Base-by-base conservation (phyloP, 2,888 invertebrate species). In the Dolichopus griseipennis region DNA sequence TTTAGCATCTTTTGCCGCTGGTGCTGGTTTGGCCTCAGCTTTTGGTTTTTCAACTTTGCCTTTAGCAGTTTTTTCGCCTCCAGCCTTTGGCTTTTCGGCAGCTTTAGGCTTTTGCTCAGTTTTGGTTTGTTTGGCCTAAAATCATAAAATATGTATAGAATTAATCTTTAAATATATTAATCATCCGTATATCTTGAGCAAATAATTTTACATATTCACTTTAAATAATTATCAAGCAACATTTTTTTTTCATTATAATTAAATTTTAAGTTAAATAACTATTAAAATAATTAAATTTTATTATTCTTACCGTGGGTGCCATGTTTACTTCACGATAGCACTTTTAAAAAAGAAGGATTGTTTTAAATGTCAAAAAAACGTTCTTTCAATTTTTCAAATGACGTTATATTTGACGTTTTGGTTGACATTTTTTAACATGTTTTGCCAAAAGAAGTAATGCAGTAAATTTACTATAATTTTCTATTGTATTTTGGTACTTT, bases 251-350 rank as follows among this genome's bases (percentile, higher is more conserved):
- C 3, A 5, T 27, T 27, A 27, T 27, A 27, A 27, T 27, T 27
- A 27, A 27, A 27, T 4, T 27, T 27, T 27, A 27, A 27, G 2
- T 4, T 27, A 27, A 5, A 27, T 27, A 27, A 27, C 27, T 27
- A n/a, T 27, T 27, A 2, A 27, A 27, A 27, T 27, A 4, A 27
- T 27, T 52, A 34, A 9, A 5, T 72, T 75, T 41, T 1, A 7
- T 41, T 68, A 71, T 72, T 78, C 81, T 81, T 76, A 81, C 81
- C 73, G 81, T 79, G 71, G 81, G 81, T 76, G 81, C 81, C 81
- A 81, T 81, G 76, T 78, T 80, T 72, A 72, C 73, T 74, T 74
- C 75, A 72, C 74, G 75, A 77, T 76, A 77, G 74, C 77, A 77
- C 77, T 75, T 75, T 76, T 52, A 15, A 12, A 52, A 52, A 52